A percentile compares a stretch with the other conserved stretches of the same genome.
Evolutionary conservation across 2,797 vertebrate genomes (phyloP).

Genomic region (Acanthurus tractus): DNA sequence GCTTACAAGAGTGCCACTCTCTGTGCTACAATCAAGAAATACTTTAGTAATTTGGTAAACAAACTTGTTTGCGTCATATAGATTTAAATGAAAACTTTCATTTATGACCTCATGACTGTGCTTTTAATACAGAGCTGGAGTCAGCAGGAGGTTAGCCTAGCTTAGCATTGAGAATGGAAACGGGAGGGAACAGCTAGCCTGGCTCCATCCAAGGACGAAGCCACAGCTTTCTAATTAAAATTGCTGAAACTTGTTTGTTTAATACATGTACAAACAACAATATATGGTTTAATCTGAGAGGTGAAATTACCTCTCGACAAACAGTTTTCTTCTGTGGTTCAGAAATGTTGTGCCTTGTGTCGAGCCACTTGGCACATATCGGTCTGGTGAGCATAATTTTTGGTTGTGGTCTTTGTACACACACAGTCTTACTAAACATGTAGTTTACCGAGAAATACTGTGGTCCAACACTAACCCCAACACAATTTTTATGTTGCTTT

Average conservation of each 20-base stretch:
- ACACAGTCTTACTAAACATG: neutral
- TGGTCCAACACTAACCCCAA: neutral
- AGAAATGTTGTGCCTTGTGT: too few relatives aligned
- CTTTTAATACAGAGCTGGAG: neutral
- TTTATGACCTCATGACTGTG: neutral
- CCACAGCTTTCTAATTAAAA: neutral
- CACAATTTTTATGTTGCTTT: too few relatives aligned
- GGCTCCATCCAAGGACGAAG: neutral
- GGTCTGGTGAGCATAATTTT: neutral
- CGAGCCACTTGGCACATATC: too few relatives aligned
- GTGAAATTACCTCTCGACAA: too few relatives aligned
- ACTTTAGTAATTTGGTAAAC: neutral
- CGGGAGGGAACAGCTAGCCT: neutral
- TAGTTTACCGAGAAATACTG: too few relatives aligned
- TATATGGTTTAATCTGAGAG: neutral
- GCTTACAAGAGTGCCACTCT: constrained; percentile 1
- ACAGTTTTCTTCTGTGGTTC: too few relatives aligned
- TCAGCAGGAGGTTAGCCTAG: neutral
- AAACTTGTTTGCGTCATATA: neutral
- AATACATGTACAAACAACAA: neutral
- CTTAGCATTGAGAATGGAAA: neutral
- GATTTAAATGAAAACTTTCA: neutral
- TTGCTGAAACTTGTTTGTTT: neutral
- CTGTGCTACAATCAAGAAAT: neutral
- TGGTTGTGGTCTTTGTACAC: neutral